Base-by-base conservation (phyloP, 2,888 invertebrate genomes). In the Cantharis flavilabris region DNA sequence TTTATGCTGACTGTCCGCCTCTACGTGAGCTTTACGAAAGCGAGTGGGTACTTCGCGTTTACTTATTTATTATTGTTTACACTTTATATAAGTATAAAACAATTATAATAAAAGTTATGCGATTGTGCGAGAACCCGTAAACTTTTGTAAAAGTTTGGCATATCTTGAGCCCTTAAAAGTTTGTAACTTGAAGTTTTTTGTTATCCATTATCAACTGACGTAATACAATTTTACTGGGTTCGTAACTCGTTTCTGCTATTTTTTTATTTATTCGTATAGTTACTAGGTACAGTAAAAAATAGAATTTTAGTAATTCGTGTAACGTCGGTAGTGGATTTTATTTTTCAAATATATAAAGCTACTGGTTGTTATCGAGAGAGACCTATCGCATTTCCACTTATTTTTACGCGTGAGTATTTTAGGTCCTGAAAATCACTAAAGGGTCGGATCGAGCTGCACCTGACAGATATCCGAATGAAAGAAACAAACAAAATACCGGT, bases 311-410 rank as follows among this genome's bases (percentile, higher is more conserved):
- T 26, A 69, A 70, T 73, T 70, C 69, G 16, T 28, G 28, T 73
- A 63, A 70, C 69, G 62, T 16, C 13, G 70, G 72, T 26, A 69
- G 73, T 69, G 30, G 49, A 73, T 73, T 73, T 73, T 73, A 69
- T 73, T 63, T 70, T 63, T 23, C 26, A 70, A 69, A 70, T 73
- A 63, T 49, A 73, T 62, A 69, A 18, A 69, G 33, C 26, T 28
- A 65, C 76, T 64, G 64, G 76, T 76, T 76, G 76, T 76, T 76
- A 76, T 72, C 62, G 73, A 76, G 62, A 67, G 64, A 18, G 72
- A 72, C 72, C 70, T 76, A 76, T 76, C 76, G 63, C 73, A 73
- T 76, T 76, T 76, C 76, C 76, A 76, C 72, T 76, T 76, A 76
- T 76, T 76, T 76, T 76, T 72, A 76, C 72, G 76, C 70, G 70